phyloP scores from a whole-genome alignment of 35 echinoderm and acorn worm genomes.

The Nesometra sesokonis region DNA sequence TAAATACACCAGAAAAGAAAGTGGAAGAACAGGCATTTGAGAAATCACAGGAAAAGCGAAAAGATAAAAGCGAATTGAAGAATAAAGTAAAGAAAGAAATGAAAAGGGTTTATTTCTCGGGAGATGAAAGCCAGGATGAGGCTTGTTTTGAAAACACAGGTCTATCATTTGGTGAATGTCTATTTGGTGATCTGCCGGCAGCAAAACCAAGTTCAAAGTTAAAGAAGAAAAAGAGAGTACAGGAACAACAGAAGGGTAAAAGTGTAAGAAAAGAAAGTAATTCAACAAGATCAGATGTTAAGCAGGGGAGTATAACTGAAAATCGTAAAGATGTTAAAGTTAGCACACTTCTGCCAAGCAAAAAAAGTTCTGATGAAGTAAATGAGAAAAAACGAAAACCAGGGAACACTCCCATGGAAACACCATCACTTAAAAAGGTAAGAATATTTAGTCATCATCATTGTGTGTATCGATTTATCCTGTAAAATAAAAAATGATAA shows the following conservation, averaged over 20 bases:
- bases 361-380: not conserved
- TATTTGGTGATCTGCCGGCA: slow-evolving; percentile 9
- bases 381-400: not conserved
- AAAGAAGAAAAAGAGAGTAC: too few relatives aligned
- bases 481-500: too few relatives aligned
- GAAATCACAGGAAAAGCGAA: not conserved
- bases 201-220: slow-evolving; percentile 27
- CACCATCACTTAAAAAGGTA: not conserved
- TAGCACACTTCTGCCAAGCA: not conserved
- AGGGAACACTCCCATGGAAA: not conserved
- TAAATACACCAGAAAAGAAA: not conserved
- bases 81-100: slow-evolving; percentile 6
- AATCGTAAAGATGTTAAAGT: not conserved
- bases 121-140: not conserved
- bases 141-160: slow-evolving; percentile 41
- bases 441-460: too few relatives aligned
- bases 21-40: not conserved
- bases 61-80: too few relatives aligned
- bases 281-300: not conserved
- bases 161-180: slow-evolving; percentile 54
- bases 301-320: not conserved
- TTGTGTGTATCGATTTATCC: too few relatives aligned
- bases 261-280: too few relatives aligned
- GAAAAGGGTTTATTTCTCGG: not conserved
- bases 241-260: too few relatives aligned